A percentile compares a stretch with the other conserved stretches of the same genome.
These are phyloP conservation scores for Drosophila asahinai DNA, from an alignment of 1,140 invertebrate genomes.

Conservation along the genomic window DNA sequence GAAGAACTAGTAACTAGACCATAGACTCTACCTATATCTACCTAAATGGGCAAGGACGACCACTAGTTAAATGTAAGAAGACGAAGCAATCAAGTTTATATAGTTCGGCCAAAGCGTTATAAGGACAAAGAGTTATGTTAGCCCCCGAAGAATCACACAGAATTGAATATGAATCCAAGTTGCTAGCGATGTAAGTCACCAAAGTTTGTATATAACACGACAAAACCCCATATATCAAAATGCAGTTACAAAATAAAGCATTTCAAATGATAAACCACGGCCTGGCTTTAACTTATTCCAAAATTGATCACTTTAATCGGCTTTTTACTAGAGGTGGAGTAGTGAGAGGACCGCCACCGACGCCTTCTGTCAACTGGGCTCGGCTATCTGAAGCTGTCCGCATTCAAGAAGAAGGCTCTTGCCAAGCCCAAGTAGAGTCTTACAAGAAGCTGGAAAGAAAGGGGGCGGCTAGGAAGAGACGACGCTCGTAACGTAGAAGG, in stretches of 20 bases:
- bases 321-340: too few relatives aligned
- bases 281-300: slow-evolving; percentile 12
- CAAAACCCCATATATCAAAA: slow-evolving; percentile 38
- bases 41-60: slow-evolving; percentile 10
- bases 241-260: slow-evolving; percentile 68
- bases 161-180: slow-evolving; percentile 32
- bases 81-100: slow-evolving; percentile 56
- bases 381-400: too few relatives aligned
- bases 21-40: slow-evolving; percentile 22
- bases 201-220: slow-evolving; percentile 70
- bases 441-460: too few relatives aligned
- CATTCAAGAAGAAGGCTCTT: too few relatives aligned
- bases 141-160: background rate
- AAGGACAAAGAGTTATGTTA: slow-evolving; percentile 24
- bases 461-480: too few relatives aligned
- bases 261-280: slow-evolving; percentile 44
- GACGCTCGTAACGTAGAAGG: too few relatives aligned
- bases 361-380: too few relatives aligned
- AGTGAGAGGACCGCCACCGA: too few relatives aligned
- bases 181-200: slow-evolving; percentile 68
- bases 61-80: slow-evolving; percentile 51
- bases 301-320: too few relatives aligned
- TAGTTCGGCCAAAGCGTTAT: slow-evolving; percentile 53
- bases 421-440: too few relatives aligned
- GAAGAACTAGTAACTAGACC: slow-evolving; percentile 12